Percentiles rank a stretch among this genome's conserved stretches.
Evolutionary conservation across 2,888 invertebrate species (phyloP).

Genomic region (Pediacus dermestoides): DNA sequence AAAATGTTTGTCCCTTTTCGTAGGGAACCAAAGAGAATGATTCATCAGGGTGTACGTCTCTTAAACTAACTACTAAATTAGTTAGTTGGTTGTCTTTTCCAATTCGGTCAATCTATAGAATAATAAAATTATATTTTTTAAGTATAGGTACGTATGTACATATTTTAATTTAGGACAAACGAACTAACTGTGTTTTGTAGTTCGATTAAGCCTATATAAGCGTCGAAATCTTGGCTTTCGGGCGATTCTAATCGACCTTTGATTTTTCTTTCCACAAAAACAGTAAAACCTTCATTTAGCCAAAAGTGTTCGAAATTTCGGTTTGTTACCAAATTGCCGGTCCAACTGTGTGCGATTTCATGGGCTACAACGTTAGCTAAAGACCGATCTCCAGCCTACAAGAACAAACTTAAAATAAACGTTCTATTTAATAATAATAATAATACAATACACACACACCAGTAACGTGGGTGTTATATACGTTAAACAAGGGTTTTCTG

Average conservation of each 20-base stretch:
- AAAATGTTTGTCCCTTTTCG: conserved; percentile 86
- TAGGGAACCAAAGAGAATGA: conserved; percentile 88
- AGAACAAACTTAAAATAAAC: too few relatives aligned
- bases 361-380: conserved; percentile 88
- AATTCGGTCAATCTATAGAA: conserved; percentile 53
- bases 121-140: conserved; percentile 8
- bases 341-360: conserved; percentile 95
- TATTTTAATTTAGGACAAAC: too few relatives aligned
- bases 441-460: conserved; percentile 60
- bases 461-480: conserved; percentile 91
- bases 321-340: conserved; percentile 92
- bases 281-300: conserved; percentile 95
- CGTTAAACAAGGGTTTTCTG: conserved; percentile 96
- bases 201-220: conserved; percentile 72
- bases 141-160: conserved; percentile 7
- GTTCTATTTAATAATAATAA: too few relatives aligned
- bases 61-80: conserved; percentile 72
- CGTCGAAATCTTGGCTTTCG: conserved; percentile 72
- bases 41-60: conserved; percentile 85
- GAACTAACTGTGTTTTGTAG: conserved; percentile 65
- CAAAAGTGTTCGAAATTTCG: conserved; percentile 93
- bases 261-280: conserved; percentile 87
- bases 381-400: conserved; percentile 85
- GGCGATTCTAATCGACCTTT: conserved; percentile 66
- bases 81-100: conserved; percentile 68